These are phyloP conservation scores for Turritopsis rubra DNA, from an alignment of 30 jellyfish, hydroid and myxozoan genomes.

Conservation along the genomic window DNA sequence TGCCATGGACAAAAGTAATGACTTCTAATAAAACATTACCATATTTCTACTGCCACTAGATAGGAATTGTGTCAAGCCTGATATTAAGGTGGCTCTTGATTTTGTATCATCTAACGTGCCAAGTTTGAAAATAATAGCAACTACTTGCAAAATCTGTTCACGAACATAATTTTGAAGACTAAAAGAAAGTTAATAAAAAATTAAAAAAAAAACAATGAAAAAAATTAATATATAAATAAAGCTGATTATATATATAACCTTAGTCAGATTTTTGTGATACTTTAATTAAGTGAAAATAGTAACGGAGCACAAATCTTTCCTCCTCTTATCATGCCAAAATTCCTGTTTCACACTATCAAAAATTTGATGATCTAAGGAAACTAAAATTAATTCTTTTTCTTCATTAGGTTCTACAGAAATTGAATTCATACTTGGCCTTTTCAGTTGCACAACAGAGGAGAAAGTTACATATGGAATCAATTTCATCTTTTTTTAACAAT, in stretches of 20 bases:
- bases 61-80: conserved; percentile 49
- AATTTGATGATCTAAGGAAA: too few species aligned
- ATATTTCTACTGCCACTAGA: conserved; percentile 54
- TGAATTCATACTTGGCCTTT: conserved; percentile 38
- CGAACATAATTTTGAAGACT: conserved; percentile 76
- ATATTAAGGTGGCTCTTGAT: conserved; percentile 46
- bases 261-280: not conserved
- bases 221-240: not conserved
- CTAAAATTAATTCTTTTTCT: too few species aligned
- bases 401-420: not conserved
- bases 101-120: conserved; percentile 80
- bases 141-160: conserved; percentile 82
- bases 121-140: conserved; percentile 83
- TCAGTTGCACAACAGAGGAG: conserved; percentile 59
- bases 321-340: too few species aligned
- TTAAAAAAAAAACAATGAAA: not conserved
- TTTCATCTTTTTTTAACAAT: conserved; percentile 46
- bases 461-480: conserved; percentile 58
- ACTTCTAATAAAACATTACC: conserved; percentile 38
- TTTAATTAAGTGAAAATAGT: not conserved
- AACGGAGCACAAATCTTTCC: too few species aligned
- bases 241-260: too few species aligned
- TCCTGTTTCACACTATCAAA: too few species aligned
- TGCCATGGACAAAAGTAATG: not conserved
- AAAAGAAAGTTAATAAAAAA: not conserved